A percentile compares a stretch with the other conserved stretches of the same genome.
These are phyloP conservation scores for Siphamia tubifer DNA, from an alignment of 2,113 vertebrate genomes.

Conservation along the genomic window DNA sequence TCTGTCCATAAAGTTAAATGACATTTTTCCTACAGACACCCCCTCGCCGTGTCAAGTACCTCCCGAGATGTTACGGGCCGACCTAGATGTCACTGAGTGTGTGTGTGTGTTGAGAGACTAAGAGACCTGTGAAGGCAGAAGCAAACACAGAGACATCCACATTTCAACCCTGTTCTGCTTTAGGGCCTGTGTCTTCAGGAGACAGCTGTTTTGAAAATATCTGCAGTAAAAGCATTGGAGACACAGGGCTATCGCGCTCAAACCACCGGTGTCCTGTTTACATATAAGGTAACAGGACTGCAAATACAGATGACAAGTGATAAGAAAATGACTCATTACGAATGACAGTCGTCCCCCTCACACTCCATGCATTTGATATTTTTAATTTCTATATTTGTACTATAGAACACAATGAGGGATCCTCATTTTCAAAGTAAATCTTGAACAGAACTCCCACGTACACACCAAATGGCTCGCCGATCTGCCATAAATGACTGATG, in stretches of 20 bases:
- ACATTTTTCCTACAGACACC: constrained; percentile 70
- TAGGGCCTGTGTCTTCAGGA: constrained; percentile 26
- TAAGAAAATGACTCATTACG: constrained; percentile 41
- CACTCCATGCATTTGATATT: constrained; percentile 39
- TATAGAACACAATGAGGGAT: constrained; percentile 26
- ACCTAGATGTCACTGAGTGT: constrained; percentile 59
- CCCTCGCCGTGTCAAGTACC: constrained; percentile 62
- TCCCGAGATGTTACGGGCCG: constrained; percentile 60
- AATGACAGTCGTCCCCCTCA: not conserved
- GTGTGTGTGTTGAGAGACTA: constrained; percentile 56
- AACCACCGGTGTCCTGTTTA: constrained; percentile 44
- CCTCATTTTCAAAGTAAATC: constrained; percentile 50
- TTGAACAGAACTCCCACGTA: constrained; percentile 47
- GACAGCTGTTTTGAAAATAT: constrained; percentile 45
- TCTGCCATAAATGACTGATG: constrained; percentile 57
- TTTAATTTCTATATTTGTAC: constrained; percentile 56
- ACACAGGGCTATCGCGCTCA: constrained; percentile 41
- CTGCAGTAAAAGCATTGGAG: constrained; percentile 12
- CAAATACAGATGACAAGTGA: constrained; percentile 49
- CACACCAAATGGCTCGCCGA: constrained; percentile 56
- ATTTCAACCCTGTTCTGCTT: constrained; percentile 33
- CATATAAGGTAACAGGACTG: constrained; percentile 28
- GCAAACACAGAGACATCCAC: constrained; percentile 60
- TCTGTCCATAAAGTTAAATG: constrained; percentile 77
- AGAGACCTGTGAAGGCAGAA: constrained; percentile 53